These are phyloP conservation scores for Acanthopagrus latus DNA, from an alignment of 2,797 vertebrate species.

Conservation along the genomic window DNA sequence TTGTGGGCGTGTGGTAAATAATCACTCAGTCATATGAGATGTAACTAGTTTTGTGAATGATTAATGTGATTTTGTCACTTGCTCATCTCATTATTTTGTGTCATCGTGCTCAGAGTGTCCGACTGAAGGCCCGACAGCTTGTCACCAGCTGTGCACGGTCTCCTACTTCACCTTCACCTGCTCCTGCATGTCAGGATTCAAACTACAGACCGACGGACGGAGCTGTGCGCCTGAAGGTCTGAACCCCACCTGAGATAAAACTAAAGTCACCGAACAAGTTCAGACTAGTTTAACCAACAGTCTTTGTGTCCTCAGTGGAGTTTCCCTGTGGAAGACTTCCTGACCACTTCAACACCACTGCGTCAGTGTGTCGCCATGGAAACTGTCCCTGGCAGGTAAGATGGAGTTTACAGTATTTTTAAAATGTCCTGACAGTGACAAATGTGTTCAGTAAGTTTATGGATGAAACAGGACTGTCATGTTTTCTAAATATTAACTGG, in stretches of 20 bases:
- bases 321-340: conserved; percentile 80
- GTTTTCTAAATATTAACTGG: no score
- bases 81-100: background rate
- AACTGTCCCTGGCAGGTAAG: conserved; percentile 93
- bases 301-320: conserved; percentile 58
- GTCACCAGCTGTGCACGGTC: conserved; percentile 91
- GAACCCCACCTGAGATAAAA: background rate
- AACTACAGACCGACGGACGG: conserved; percentile 83
- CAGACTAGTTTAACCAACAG: rapidly evolving
- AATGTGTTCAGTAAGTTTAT: no score
- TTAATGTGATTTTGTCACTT: no score
- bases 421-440: no score
- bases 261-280: background rate
- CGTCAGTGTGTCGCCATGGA: conserved; percentile 62
- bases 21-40: background rate
- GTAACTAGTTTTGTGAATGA: background rate
- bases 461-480: no score
- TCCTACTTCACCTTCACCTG: conserved; percentile 77
- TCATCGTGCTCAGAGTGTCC: conserved; percentile 87
- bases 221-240: conserved; percentile 88
- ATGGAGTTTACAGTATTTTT: background rate
- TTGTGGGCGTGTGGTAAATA: background rate
- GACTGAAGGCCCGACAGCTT: conserved; percentile 78
- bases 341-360: background rate
- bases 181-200: conserved; percentile 88